These are phyloP conservation scores for Podarcis siculus DNA, from an alignment of 2,797 vertebrate genomes.

Conservation along the genomic window DNA sequence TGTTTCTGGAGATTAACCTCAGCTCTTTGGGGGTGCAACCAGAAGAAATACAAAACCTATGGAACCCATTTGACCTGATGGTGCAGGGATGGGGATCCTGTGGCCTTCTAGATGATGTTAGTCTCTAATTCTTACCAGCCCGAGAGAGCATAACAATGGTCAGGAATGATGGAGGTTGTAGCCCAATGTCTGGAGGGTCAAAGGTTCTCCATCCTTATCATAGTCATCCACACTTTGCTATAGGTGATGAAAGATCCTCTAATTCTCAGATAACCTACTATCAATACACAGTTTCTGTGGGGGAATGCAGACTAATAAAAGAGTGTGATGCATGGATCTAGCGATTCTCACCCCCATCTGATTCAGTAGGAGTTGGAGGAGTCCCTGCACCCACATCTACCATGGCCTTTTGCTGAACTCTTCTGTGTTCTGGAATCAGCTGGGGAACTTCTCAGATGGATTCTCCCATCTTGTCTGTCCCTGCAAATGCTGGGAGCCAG, in stretches of 20 bases:
- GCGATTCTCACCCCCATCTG: no score
- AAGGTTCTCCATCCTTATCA: no score
- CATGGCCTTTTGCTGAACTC: neutral
- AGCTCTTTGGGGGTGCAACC: neutral
- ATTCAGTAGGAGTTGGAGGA: neutral
- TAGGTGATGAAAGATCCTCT: neutral
- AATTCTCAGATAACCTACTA: neutral
- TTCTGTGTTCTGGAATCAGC: neutral
- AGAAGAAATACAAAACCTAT: neutral
- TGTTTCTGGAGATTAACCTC: neutral
- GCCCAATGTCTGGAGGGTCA: no score
- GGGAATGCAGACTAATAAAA: neutral
- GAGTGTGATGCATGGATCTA: neutral
- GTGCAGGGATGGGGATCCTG: neutral
- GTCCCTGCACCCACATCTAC: neutral
- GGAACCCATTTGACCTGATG: neutral
- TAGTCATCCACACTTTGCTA: neutral
- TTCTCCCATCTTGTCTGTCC: constrained; percentile 16
- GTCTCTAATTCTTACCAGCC: no score
- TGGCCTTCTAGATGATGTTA: neutral
- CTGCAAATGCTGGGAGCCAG: constrained; percentile 5
- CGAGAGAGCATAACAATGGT: no score
- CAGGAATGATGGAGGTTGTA: neutral
- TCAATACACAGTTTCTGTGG: neutral
- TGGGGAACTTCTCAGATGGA: neutral